Evolutionary conservation across 2,797 vertebrate species (phyloP).

Genomic region (Nyctibius grandis): DNA sequence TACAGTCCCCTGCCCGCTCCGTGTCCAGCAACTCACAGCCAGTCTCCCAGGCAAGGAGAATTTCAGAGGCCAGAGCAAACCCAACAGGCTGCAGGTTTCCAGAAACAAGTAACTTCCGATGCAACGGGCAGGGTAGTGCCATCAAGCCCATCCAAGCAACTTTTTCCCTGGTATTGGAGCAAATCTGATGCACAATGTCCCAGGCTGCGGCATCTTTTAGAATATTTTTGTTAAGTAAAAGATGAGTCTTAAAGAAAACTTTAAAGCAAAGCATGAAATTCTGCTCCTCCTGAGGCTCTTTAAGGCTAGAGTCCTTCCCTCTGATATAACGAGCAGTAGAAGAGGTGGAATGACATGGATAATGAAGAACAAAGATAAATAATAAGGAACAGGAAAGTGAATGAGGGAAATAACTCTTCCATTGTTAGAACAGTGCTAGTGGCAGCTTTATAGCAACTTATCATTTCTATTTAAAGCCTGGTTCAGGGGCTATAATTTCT

Average conservation of each 20-base stretch:
- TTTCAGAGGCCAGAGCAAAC: not conserved
- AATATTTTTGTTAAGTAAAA: not conserved
- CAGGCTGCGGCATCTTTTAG: not conserved
- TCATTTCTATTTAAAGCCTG: constrained; percentile 37
- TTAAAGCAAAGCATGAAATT: not conserved
- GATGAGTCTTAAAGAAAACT: not conserved
- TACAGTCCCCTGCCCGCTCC: not conserved
- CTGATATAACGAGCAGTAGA: not conserved
- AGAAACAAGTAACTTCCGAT: not conserved
- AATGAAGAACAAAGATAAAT: not conserved
- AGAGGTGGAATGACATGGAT: not conserved
- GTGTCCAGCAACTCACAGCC: rapidly evolving
- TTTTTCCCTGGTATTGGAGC: not conserved
- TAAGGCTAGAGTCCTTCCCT: not conserved
- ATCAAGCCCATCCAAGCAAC: not conserved
- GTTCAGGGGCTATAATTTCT: constrained; percentile 30
- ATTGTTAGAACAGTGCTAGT: not conserved
- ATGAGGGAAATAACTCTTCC: constrained; percentile 23
- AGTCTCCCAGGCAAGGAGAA: not conserved
- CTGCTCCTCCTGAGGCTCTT: not conserved
- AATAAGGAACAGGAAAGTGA: not conserved
- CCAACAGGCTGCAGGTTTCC: not conserved
- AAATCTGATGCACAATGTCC: not conserved
- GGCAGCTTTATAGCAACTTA: constrained; percentile 18
- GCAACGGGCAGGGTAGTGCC: not conserved